Percentiles rank a stretch among this genome's conserved stretches.
Evolutionary conservation across 2,888 invertebrate species (phyloP).

Genomic region (Xestia xanthographa): DNA sequence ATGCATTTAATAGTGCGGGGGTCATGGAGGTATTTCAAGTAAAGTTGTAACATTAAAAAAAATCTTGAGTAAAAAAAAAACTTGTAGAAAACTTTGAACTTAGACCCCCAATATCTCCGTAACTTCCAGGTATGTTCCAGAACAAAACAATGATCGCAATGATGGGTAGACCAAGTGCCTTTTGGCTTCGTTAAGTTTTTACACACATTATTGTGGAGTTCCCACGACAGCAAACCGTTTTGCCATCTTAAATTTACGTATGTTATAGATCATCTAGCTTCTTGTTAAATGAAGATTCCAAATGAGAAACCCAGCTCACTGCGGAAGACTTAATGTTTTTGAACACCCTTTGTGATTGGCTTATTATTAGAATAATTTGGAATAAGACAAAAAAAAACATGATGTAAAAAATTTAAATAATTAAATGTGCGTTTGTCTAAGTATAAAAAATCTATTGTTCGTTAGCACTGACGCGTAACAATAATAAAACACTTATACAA

Average conservation of each 20-base stretch:
- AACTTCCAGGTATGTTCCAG: too few species aligned
- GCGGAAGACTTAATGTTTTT: background rate
- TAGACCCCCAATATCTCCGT: too few species aligned
- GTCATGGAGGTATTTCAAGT: too few species aligned
- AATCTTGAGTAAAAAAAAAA: too few species aligned
- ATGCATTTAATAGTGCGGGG: too few species aligned
- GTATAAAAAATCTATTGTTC: conserved; percentile 28
- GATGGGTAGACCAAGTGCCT: too few species aligned
- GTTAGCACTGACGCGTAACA: conserved; percentile 24
- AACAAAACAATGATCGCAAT: too few species aligned
- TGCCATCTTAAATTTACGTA: background rate
- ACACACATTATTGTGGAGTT: background rate
- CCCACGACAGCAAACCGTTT: background rate
- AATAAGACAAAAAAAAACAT: background rate
- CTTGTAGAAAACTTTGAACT: too few species aligned
- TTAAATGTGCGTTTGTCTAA: conserved; percentile 8
- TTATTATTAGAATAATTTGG: background rate
- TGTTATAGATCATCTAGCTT: background rate
- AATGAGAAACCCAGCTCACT: background rate
- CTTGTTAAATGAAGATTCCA: background rate
- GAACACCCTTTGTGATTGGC: background rate
- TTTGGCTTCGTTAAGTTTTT: too few species aligned
- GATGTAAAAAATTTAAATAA: background rate
- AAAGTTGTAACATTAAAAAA: too few species aligned
- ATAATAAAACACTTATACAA: conserved; percentile 15